Conservation (phyloP, 2,888 invertebrate genomes). For the Idaea biselata region DNA sequence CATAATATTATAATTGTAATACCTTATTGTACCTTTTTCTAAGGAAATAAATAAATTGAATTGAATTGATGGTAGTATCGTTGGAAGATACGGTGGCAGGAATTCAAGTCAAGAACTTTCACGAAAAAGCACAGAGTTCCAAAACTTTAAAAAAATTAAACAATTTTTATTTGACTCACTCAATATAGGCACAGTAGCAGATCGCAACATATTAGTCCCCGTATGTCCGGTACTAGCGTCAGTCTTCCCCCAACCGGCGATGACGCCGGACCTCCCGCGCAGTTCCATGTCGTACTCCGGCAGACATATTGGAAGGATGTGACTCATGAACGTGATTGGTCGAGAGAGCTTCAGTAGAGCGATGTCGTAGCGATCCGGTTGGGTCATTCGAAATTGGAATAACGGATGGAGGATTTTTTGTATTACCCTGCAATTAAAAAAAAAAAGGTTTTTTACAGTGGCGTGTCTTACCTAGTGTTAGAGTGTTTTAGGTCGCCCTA, state of each 20-base stretch:
- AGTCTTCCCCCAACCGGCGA: conserved; percentile 93
- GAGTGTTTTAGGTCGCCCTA: no score
- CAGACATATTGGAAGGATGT: conserved; percentile 90
- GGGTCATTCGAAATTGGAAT: conserved; percentile 90
- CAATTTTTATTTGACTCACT: conserved; percentile 74
- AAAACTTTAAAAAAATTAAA: no score
- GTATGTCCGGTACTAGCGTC: conserved; percentile 86
- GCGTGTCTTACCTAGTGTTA: no score
- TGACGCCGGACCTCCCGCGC: conserved; percentile 69
- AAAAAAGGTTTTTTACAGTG: conserved; percentile 1
- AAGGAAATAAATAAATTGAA: no score
- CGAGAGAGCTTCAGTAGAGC: conserved; percentile 87
- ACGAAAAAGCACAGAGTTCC: no score
- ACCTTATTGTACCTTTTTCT: no score
- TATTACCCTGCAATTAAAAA: conserved; percentile 72
- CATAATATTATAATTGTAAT: no score
- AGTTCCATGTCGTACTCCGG: conserved; percentile 76
- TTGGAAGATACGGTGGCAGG: no score
- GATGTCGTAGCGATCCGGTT: conserved; percentile 90
- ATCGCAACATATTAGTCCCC: conserved; percentile 89
- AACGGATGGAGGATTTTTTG: conserved; percentile 89
- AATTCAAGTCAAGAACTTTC: no score
- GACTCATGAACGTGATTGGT: conserved; percentile 82
- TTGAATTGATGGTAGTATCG: no score
- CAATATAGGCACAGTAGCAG: conserved; percentile 90